Conservation (phyloP, 2,888 invertebrate species). For the Tipula lateralis region DNA sequence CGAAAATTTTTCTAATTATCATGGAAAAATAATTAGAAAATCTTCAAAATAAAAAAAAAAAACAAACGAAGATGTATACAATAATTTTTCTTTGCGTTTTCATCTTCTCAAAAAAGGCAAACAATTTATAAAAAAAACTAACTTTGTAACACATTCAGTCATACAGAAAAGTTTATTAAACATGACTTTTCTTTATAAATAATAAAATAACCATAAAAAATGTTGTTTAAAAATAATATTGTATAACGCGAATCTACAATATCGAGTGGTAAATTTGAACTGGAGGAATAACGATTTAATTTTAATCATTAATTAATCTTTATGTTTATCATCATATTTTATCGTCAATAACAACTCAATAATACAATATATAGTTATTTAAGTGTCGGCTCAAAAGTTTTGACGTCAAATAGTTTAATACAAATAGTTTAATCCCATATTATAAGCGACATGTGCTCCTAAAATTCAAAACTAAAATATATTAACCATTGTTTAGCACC, state of each 20-base stretch:
- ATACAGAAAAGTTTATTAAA: neutral
- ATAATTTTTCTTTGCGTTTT: neutral
- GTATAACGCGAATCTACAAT: neutral
- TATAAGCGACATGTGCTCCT: no score
- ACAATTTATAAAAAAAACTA: neutral
- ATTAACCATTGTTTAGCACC: no score
- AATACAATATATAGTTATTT: no score
- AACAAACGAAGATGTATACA: neutral
- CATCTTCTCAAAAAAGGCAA: neutral
- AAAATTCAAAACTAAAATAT: no score
- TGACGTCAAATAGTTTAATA: no score
- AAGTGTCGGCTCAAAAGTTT: no score
- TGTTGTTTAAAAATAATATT: neutral
- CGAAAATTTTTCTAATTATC: neutral
- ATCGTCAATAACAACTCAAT: neutral
- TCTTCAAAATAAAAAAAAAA: neutral
- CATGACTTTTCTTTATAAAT: constrained; percentile 12
- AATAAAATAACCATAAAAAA: neutral
- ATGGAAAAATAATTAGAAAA: constrained; percentile 24
- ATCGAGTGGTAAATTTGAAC: neutral
- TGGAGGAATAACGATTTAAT: neutral
- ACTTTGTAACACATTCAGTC: neutral
- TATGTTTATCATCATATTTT: neutral
- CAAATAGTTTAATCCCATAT: no score
- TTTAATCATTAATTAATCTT: neutral